Percentiles rank a stretch among this genome's conserved stretches.
phyloP scores from a whole-genome alignment of 2,888 invertebrate species.

The Cryptocephalus moraei region DNA sequence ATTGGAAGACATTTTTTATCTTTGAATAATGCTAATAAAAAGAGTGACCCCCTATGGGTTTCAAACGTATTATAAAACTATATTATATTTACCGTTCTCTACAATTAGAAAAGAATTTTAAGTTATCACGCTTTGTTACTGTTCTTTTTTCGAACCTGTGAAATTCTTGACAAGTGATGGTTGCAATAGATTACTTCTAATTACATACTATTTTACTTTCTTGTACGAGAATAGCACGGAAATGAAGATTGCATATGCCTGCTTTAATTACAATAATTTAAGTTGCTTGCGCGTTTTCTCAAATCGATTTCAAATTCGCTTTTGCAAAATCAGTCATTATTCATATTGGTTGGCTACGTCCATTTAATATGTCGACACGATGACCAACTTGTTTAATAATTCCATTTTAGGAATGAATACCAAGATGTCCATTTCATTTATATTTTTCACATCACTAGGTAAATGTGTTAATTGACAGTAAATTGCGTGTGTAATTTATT shows the following conservation, averaged over 20 bases:
- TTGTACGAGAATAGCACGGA: slow-evolving; percentile 11
- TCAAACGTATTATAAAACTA: slow-evolving; percentile 27
- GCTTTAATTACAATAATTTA: too few relatives aligned
- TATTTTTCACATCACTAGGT: too few relatives aligned
- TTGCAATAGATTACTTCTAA: slow-evolving; percentile 13
- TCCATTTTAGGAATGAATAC: too few relatives aligned
- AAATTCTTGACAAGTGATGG: slow-evolving; percentile 16
- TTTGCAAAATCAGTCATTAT: too few relatives aligned
- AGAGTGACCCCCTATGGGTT: slow-evolving; percentile 31
- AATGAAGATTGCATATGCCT: slow-evolving; percentile 3
- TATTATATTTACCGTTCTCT: slow-evolving; percentile 25
- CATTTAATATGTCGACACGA: too few relatives aligned
- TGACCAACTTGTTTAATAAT: too few relatives aligned
- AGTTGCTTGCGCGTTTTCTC: too few relatives aligned
- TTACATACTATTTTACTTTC: slow-evolving; percentile 15
- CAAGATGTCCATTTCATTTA: too few relatives aligned
- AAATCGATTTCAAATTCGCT: too few relatives aligned
- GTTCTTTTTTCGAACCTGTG: slow-evolving; percentile 20
- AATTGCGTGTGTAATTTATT: too few relatives aligned
- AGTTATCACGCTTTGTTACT: slow-evolving; percentile 25
- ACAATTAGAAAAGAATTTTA: slow-evolving; percentile 24
- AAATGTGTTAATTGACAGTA: too few relatives aligned
- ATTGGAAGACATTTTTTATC: slow-evolving; percentile 40
- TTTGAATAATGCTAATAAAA: slow-evolving; percentile 38
- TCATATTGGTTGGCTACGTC: too few relatives aligned